phyloP scores from a whole-genome alignment of 2,113 vertebrate species.

The Campylorhamphus procurvoides region DNA sequence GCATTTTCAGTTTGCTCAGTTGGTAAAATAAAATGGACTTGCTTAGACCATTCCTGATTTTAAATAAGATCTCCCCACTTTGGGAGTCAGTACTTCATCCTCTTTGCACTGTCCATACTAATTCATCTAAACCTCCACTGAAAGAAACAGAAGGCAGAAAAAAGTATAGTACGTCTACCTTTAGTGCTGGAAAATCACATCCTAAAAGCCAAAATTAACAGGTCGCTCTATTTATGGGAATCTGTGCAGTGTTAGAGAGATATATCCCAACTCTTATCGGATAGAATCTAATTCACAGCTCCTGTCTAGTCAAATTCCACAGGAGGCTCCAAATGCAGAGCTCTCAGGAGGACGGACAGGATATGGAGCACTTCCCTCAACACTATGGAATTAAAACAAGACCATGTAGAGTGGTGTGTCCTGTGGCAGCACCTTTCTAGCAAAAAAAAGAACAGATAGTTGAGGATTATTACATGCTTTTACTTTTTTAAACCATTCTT shows the following conservation, averaged over 20 bases:
- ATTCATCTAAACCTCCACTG: not conserved
- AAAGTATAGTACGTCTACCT: not conserved
- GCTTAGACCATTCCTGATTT: not conserved
- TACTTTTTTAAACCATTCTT: not conserved
- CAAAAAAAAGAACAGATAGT: not conserved
- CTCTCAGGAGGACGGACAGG: not conserved
- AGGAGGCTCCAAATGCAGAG: not conserved
- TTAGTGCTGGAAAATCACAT: not conserved
- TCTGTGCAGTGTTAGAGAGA: not conserved
- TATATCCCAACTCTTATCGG: not conserved
- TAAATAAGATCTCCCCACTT: not conserved
- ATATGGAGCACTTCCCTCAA: not conserved
- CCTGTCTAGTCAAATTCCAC: not conserved
- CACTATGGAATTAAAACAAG: not conserved
- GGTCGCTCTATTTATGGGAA: not conserved
- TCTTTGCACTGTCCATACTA: not conserved
- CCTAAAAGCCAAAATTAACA: not conserved
- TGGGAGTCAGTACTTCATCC: not conserved
- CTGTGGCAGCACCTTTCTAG: not conserved
- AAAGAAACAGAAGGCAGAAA: not conserved
- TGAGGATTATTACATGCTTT: not conserved
- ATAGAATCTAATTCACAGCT: not conserved
- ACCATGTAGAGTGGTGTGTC: rapidly evolving
- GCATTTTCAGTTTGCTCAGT: not conserved
- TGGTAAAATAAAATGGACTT: not conserved